Base-by-base conservation (phyloP, 2,797 vertebrate species). In the Furcifer pardalis region DNA sequence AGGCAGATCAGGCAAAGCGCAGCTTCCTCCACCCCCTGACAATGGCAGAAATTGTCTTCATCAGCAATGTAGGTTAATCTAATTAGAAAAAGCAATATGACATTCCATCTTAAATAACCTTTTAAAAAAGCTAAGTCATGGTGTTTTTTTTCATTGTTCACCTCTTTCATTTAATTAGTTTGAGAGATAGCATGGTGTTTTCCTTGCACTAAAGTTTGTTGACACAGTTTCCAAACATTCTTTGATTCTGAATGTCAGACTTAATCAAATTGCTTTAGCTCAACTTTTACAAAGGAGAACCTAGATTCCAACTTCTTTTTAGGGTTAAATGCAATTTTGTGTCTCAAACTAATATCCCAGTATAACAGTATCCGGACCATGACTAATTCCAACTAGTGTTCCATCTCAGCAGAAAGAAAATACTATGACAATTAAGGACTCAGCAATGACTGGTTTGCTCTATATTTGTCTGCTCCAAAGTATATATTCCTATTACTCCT, bases 211-310 rank as follows among this genome's bases (percentile, higher is more conserved):
- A 0, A 56, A 84, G 76, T 66, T 40, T 65, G 46, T 60, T 65
- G 63, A n/a, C 27, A 77, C n/a, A 44, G 21, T 90, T 84, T 88
- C 56, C 80, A 84, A 89, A 84, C 30, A 15, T 25, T 52, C 7
- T 56, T 87, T 71, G 44, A 35, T 89, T 84, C 12, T 63, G 10
- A 84, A 76, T 77, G 49, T 82, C 72, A 52, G 32, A 75, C 79
- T 84, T 89, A 82, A 83, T 83, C 79, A 75, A 86, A 27, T 84
- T 86, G n/a, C 46, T 87, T 74, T 86, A 44, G 79, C 77, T 4
- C 15, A 75, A 62, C 76, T 79, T 32, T 73, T 63, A 73, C 75
- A 82, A 73, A 68, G 89, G 84, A 10, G 77, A 44, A 35, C 71
- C 82, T 86, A 84, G 19, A 60, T 85, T 89, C 46, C 65, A 83